Percentiles rank a stretch among this genome's conserved stretches.
Conservation (phyloP, 2,113 vertebrate genomes). For the Callithrix jacchus region DNA sequence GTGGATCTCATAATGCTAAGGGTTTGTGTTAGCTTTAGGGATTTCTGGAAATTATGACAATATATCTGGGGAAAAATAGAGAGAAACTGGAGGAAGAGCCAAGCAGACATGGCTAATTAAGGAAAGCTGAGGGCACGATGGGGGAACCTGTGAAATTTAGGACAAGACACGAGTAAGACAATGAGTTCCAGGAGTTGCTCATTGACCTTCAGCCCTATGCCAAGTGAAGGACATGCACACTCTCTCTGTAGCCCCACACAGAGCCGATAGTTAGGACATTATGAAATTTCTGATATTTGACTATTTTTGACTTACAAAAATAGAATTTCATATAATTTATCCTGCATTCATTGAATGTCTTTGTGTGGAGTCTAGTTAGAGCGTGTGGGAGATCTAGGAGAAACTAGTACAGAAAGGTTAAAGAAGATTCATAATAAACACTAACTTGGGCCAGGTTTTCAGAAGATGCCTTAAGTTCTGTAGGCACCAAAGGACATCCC, state of each 20-base stretch:
- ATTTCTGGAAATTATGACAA: neutral
- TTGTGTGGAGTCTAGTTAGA: neutral
- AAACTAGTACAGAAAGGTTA: neutral
- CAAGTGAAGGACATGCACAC: accelerated
- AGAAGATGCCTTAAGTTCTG: too few species aligned
- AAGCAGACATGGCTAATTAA: neutral
- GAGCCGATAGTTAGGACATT: accelerated
- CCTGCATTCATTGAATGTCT: neutral
- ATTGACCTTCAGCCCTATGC: neutral
- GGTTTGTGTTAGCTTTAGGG: neutral
- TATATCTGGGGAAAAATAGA: neutral
- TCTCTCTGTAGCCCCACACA: neutral
- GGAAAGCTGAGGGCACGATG: neutral
- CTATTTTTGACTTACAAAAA: neutral
- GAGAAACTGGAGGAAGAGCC: neutral
- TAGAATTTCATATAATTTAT: neutral
- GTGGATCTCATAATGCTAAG: neutral
- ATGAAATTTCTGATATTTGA: neutral
- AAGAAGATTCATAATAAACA: neutral
- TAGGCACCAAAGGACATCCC: too few species aligned
- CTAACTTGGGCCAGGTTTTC: too few species aligned
- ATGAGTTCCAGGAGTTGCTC: neutral
- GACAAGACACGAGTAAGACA: accelerated
- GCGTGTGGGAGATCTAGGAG: accelerated
- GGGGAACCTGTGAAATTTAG: neutral